phyloP scores from a whole-genome alignment of 2,888 invertebrate genomes.

The Alloplasta piceator region DNA sequence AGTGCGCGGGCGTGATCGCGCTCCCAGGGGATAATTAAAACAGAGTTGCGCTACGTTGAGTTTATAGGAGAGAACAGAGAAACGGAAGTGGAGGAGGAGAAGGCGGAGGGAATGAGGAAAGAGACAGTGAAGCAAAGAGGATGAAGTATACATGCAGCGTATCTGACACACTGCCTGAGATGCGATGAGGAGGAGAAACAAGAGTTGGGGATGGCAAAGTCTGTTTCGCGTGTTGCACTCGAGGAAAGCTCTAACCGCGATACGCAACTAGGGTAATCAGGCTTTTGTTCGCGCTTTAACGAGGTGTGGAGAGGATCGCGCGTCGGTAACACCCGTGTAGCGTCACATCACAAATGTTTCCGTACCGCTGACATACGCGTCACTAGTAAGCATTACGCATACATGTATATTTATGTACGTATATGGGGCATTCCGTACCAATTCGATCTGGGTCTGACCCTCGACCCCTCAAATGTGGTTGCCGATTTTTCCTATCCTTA shows the following conservation, averaged over 20 bases:
- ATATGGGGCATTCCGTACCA: too few relatives aligned
- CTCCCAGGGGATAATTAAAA: constrained; percentile 55
- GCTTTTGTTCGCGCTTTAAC: constrained; percentile 75
- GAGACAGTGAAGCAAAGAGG: neutral
- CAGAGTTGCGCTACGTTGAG: constrained; percentile 15
- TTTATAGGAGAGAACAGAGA: neutral
- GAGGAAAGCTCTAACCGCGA: constrained; percentile 57
- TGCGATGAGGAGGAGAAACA: neutral
- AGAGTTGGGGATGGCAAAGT: neutral
- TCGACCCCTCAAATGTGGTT: too few relatives aligned
- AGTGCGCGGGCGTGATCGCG: constrained; percentile 37
- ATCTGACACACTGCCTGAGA: constrained; percentile 32
- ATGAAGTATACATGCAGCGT: constrained; percentile 5
- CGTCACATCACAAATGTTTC: constrained; percentile 43
- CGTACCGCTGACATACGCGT: constrained; percentile 32
- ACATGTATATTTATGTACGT: neutral
- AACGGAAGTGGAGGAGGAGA: neutral
- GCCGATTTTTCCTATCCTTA: too few relatives aligned
- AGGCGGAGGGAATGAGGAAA: neutral
- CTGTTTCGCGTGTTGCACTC: constrained; percentile 20
- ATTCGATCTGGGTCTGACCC: too few relatives aligned
- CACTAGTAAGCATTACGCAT: constrained; percentile 62
- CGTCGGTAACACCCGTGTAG: constrained; percentile 23
- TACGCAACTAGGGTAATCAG: constrained; percentile 74
- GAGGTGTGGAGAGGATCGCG: constrained; percentile 70